Evolutionary conservation across 2,888 invertebrate genomes (phyloP), one percentile per base, ranked within the genome.

Genomic region (Deilephila elpenor): DNA sequence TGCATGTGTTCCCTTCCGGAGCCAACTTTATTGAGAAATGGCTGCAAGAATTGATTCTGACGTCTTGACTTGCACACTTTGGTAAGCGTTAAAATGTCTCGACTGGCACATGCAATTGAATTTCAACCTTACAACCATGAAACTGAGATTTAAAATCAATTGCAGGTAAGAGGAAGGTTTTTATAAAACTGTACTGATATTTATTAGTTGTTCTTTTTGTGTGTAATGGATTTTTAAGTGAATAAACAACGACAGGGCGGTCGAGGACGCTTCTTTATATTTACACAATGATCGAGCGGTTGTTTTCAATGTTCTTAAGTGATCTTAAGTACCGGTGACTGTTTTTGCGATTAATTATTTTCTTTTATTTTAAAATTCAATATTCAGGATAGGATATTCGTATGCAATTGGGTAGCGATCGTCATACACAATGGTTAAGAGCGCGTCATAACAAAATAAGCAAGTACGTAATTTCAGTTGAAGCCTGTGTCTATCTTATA

Each of bases 221-320:
- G 87, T 91, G 90, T 93, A 93, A 93, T 93, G 93, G 93, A 90
- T 91, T 93, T 93, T 93, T 93, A 93, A 93, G 91, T 92, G 91
- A 92, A 92, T 93, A 91, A 92, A 88, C 88, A 91, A 89, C 44
- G 17, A 83, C 56, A 86, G 78, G 77, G 83, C 82, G 79, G 78
- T 37, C 44, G 44, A 76, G 79, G 80, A 78, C 78, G 78, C 78
- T 78, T 61, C 73, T 81, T 83, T 74, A 71, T 78, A 79, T 84
- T 82, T 76, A 80, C 76, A 82, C 79, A 76, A 75, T 78, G 73
- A 82, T 82, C 77, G 83, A 79, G 72, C 70, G 72, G 44, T 64
- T 44, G 20, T 44, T 67, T 51, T 14, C 37, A 25, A 29, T 11
- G 60, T 25, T 29, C 25, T 60, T 60, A 60, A 19, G 53, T 60